Percentiles rank a stretch among this genome's conserved stretches.
Evolutionary conservation across 2,113 vertebrate species (phyloP).

Genomic region (Poeciliopsis retropinna): DNA sequence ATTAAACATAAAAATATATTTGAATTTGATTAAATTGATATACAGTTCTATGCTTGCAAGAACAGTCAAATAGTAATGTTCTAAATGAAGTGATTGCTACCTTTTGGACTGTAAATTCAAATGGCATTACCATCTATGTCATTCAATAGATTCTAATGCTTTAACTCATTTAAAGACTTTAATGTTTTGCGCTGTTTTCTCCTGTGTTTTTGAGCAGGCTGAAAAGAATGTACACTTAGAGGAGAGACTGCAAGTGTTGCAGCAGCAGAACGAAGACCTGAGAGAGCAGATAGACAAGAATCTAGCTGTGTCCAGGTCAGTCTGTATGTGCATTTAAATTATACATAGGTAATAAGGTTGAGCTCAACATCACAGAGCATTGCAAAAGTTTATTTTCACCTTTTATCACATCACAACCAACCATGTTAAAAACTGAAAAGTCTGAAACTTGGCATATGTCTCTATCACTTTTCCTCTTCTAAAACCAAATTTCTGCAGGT

Average conservation of each 20-base stretch:
- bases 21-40: background rate
- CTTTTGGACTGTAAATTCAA: background rate
- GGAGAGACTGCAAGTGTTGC: constrained; percentile 91
- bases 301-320: constrained; percentile 88
- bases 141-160: background rate
- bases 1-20: background rate
- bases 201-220: constrained; percentile 81
- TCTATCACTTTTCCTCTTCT: too few relatives aligned
- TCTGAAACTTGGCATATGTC: too few relatives aligned
- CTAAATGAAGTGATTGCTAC: background rate
- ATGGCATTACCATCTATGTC: background rate
- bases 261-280: constrained; percentile 96
- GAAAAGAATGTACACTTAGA: constrained; percentile 94
- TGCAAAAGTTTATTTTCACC: background rate
- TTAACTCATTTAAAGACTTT: constrained; percentile 56
- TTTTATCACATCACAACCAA: background rate
- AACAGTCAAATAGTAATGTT: background rate
- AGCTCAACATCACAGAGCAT: background rate
- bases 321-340: background rate
- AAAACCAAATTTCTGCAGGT: too few relatives aligned
- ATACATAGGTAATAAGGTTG: background rate
- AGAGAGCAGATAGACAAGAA: constrained; percentile 93
- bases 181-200: constrained; percentile 45
- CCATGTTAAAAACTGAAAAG: background rate
- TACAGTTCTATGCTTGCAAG: background rate